Evolutionary conservation across 2,888 invertebrate genomes (phyloP).

Genomic region (Linnaemya tessellans): DNA sequence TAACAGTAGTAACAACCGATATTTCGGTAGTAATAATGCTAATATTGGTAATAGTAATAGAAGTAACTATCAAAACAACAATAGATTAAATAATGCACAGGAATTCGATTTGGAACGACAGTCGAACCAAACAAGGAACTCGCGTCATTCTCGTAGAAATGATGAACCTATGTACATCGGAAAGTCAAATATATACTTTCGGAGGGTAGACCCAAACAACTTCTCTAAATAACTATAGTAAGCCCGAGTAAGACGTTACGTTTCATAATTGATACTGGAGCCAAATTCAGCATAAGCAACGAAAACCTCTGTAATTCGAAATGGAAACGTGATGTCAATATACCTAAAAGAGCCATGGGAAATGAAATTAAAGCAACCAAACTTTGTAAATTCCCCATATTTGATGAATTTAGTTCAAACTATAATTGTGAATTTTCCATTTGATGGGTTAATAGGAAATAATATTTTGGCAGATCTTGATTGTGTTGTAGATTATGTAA

Average conservation of each 20-base stretch:
- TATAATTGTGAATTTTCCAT: conserved; percentile 24
- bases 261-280: conserved; percentile 70
- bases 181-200: too few species aligned
- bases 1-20: too few species aligned
- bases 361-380: conserved; percentile 20
- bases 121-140: too few species aligned
- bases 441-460: conserved; percentile 30
- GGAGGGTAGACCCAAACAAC: too few species aligned
- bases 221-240: conserved; percentile 34
- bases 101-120: too few species aligned
- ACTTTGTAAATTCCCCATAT: conserved; percentile 40
- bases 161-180: conserved; percentile 23
- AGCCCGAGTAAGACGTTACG: conserved; percentile 35
- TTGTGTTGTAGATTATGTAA: conserved; percentile 21
- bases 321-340: too few species aligned
- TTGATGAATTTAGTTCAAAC: conserved; percentile 6
- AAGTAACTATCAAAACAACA: too few species aligned
- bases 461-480: conserved; percentile 29
- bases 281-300: conserved; percentile 67
- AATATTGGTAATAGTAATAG: too few species aligned
- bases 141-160: too few species aligned
- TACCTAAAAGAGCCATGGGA: conserved; percentile 37
- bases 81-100: too few species aligned
- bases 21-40: too few species aligned
- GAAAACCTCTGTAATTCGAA: conserved; percentile 61